Conservation (phyloP, 2,888 invertebrate species). For the Diabrotica balteata region DNA sequence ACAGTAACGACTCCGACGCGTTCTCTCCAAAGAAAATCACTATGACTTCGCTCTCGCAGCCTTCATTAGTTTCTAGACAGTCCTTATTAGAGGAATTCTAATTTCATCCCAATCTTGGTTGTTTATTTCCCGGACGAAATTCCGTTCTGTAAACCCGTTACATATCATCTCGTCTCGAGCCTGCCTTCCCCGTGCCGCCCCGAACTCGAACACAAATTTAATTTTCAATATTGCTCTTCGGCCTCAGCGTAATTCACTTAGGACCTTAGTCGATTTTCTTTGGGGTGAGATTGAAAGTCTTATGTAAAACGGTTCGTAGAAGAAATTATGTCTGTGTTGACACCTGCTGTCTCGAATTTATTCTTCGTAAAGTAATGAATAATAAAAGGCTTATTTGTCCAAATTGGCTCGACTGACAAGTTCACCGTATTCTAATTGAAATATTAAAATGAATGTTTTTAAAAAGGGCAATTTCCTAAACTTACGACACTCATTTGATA, state of each 20-base stretch:
- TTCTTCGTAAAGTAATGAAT: too few species aligned
- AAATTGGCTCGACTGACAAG: too few species aligned
- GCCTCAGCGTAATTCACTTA: slow-evolving; percentile 17
- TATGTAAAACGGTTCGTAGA: background rate
- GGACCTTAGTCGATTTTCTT: slow-evolving; percentile 11
- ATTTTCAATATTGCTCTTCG: slow-evolving; percentile 23
- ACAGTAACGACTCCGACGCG: background rate
- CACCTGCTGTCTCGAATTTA: too few species aligned
- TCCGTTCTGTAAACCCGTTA: slow-evolving; percentile 18
- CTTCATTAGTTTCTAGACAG: slow-evolving; percentile 13
- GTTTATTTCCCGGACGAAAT: slow-evolving; percentile 17
- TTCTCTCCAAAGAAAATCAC: background rate
- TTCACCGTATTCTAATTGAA: too few species aligned
- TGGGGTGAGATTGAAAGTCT: slow-evolving; percentile 1
- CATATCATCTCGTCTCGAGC: slow-evolving; percentile 18
- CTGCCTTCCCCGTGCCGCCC: background rate
- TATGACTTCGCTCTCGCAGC: background rate
- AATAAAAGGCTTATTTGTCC: too few species aligned
- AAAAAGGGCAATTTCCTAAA: too few species aligned
- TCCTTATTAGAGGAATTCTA: slow-evolving; percentile 23
- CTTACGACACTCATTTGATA: too few species aligned
- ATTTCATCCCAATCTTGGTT: slow-evolving; percentile 17
- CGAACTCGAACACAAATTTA: slow-evolving; percentile 17
- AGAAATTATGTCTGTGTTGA: too few species aligned
- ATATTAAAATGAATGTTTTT: too few species aligned